Base-by-base conservation (phyloP, 2,888 invertebrate genomes). In the Hemistola chrysoprasaria region DNA sequence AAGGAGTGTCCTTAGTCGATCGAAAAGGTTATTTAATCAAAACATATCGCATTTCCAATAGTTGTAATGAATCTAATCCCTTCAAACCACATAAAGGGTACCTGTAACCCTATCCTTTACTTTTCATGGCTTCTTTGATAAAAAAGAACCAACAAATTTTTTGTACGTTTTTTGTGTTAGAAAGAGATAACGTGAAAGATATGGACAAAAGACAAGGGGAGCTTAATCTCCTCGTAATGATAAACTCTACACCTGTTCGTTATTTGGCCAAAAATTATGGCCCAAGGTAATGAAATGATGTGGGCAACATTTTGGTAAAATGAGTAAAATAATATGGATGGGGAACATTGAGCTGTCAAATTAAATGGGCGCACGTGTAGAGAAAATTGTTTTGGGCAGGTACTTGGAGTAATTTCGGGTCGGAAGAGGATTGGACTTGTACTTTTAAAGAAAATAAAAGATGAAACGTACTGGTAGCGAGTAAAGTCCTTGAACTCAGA, bases 181-280 rank as follows among this genome's bases (percentile, higher is more conserved):
- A 49, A 51, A 57, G 50, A 59, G 23, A 29, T 16, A 38, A 23
- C 24, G 26, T 28, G 35, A 26, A 24, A 20, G 11, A 36, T 44
- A 39, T 11, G 40, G 27, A 68, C n/a, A 41, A 40, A 51, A 40
- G 8, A 45, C 47, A 53, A 48, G 73, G 75, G 75, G 65, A 72
- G 76, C 62, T 67, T 75, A 77, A 82, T 80, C 77, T 73, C 47
- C 62, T 51, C 67, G 71, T 82, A 83, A 82, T 76, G 79, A 77
- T 77, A 75, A 72, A 69, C 68, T 71, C 66, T 68, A 72, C 83
- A 84, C 82, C 85, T 84, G 85, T 64, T 70, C 60, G 66, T 71
- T 73, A 65, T 72, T 63, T 65, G 61, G 50, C 41, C 57, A 52
- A 65, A 72, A 78, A 79, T 76, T 78, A 78, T 71, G 64, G 65